A percentile compares a stretch with the other conserved stretches of the same genome.
phyloP scores from a whole-genome alignment of 1,140 invertebrate genomes.

The Lycorma delicatula region DNA sequence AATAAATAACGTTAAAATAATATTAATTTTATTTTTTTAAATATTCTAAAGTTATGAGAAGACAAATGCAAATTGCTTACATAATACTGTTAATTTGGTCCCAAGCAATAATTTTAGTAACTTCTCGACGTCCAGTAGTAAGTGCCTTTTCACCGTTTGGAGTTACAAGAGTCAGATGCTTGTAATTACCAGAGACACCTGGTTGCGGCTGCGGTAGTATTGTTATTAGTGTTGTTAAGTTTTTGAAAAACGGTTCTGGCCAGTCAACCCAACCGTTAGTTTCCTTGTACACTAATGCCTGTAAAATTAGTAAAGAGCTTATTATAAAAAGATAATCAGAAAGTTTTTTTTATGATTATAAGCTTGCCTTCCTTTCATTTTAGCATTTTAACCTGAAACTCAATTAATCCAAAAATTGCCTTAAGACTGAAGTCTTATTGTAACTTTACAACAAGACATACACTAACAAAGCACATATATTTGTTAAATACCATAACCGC shows the following conservation, averaged over 20 bases:
- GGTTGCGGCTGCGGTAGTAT: constrained; percentile 53
- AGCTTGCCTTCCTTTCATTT: too few species aligned
- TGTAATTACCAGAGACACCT: constrained; percentile 41
- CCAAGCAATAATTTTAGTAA: constrained; percentile 71
- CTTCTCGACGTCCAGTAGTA: constrained; percentile 64
- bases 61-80: constrained; percentile 42
- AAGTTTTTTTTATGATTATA: too few species aligned
- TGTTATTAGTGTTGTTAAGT: constrained; percentile 39
- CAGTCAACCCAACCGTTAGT: constrained; percentile 62
- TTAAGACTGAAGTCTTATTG: too few species aligned
- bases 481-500: too few species aligned
- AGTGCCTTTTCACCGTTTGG: constrained; percentile 42
- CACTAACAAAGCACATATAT: too few species aligned
- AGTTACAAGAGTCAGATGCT: constrained; percentile 53
- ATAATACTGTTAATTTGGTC: constrained; percentile 55
- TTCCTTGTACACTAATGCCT: constrained; percentile 32
- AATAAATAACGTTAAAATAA: not conserved
- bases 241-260: constrained; percentile 45
- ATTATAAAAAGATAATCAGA: too few species aligned
- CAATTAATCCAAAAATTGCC: too few species aligned
- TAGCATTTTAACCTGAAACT: too few species aligned
- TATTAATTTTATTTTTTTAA: not conserved
- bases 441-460: too few species aligned
- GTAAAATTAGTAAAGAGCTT: too few species aligned
- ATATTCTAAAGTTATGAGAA: not conserved